These are phyloP conservation scores for Oreochromis tanganicae DNA, from an alignment of 2,113 vertebrate genomes.

Conservation along the genomic window DNA sequence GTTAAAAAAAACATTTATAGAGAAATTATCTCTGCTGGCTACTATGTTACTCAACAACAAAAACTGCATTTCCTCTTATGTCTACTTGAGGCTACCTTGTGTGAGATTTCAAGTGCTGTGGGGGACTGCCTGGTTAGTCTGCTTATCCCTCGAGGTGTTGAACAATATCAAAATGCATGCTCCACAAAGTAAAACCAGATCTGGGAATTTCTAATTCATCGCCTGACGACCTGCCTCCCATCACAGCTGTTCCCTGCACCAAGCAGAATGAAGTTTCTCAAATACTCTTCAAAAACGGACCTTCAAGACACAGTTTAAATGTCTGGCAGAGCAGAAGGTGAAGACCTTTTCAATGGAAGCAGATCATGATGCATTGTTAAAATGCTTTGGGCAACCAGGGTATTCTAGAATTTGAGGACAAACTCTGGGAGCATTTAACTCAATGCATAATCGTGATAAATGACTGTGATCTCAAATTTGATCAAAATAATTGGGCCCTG, in stretches of 20 bases:
- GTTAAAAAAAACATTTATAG: neutral
- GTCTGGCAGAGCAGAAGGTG: neutral
- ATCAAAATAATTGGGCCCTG: neutral
- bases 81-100: neutral
- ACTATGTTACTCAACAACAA: neutral
- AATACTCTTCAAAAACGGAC: neutral
- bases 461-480: neutral
- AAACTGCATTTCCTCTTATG: neutral
- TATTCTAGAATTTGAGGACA: neutral
- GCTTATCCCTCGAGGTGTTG: neutral
- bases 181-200: neutral
- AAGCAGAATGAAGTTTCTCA: neutral
- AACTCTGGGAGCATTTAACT: neutral
- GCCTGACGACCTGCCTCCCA: neutral
- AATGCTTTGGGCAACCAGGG: neutral
- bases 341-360: neutral
- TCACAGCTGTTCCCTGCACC: neutral
- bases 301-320: neutral
- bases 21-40: neutral
- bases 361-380: neutral
- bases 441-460: neutral
- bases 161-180: neutral
- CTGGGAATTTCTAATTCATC: neutral
- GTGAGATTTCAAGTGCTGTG: neutral
- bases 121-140: neutral